Percentiles rank a stretch among this genome's conserved stretches.
phyloP scores from a whole-genome alignment of 2,113 vertebrate genomes.

The Mormoops blainvillei region DNA sequence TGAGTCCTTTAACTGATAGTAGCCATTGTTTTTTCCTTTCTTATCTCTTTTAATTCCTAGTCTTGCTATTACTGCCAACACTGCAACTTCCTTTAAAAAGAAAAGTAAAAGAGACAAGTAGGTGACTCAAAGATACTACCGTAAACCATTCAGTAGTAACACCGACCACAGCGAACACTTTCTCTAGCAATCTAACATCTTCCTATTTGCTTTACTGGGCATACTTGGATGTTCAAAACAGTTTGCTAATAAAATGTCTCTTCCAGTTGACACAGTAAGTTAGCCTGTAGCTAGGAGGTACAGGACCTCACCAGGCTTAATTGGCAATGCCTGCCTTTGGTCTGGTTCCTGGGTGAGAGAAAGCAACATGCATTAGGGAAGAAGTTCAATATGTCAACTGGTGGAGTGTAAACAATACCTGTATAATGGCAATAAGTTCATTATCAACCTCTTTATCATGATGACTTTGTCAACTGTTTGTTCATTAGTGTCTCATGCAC shows the following conservation, averaged over 20 bases:
- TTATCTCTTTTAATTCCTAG: conserved; percentile 11
- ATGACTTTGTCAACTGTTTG: conserved; percentile 72
- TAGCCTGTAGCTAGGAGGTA: conserved; percentile 72
- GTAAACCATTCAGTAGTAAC: conserved; percentile 8
- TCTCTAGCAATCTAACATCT: conserved; percentile 52
- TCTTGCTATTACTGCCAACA: conserved; percentile 17
- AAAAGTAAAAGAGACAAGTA: neutral
- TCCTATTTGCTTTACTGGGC: conserved; percentile 59
- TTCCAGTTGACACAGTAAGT: conserved; percentile 75
- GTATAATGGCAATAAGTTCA: conserved; percentile 57
- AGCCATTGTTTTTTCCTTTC: neutral
- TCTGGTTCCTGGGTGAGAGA: conserved; percentile 68
- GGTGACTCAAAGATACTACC: conserved; percentile 18
- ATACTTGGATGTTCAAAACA: conserved; percentile 72
- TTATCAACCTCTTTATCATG: conserved; percentile 59
- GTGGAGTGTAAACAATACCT: conserved; percentile 60
- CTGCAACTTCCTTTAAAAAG: conserved; percentile 37
- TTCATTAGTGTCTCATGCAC: conserved; percentile 65
- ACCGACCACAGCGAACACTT: conserved; percentile 53
- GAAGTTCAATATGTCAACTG: conserved; percentile 71
- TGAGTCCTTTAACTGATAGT: neutral
- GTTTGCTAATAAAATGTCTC: conserved; percentile 72
- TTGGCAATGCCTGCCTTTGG: conserved; percentile 70
- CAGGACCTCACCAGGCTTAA: conserved; percentile 75
- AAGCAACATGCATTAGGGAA: conserved; percentile 59